phyloP scores from a whole-genome alignment of 2,797 vertebrate species.

The Morus bassanus region DNA sequence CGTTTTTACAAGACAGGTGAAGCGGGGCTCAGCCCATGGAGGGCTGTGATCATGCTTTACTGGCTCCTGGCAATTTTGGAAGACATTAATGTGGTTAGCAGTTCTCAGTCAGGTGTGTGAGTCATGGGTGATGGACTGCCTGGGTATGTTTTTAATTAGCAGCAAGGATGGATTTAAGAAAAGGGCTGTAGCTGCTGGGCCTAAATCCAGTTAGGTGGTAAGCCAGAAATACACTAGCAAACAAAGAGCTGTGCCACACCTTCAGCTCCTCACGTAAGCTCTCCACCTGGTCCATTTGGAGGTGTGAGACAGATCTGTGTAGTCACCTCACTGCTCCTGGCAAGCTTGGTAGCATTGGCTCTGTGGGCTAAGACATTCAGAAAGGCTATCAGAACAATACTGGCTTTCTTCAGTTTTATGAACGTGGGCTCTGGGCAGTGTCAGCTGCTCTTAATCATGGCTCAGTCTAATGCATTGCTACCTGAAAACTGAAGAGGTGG shows the following conservation, averaged over 20 bases:
- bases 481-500: neutral
- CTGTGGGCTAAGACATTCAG: neutral
- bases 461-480: neutral
- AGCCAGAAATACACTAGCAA: neutral
- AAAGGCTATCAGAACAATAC: neutral
- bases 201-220: neutral
- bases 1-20: neutral
- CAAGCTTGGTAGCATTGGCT: neutral
- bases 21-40: neutral
- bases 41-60: neutral
- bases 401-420: neutral
- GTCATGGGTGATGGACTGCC: neutral
- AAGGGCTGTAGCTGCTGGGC: neutral
- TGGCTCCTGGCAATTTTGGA: neutral
- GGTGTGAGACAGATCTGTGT: neutral
- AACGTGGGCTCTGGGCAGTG: neutral
- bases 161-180: neutral
- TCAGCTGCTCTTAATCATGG: neutral
- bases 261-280: neutral
- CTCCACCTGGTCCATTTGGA: neutral
- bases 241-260: neutral
- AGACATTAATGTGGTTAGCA: neutral
- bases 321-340: neutral
- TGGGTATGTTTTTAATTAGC: neutral
- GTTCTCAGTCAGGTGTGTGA: neutral